A percentile compares a stretch with the other conserved stretches of the same genome.
Evolutionary conservation across 2,113 vertebrate species (phyloP).

Genomic region (Spheniscus mendiculus): DNA sequence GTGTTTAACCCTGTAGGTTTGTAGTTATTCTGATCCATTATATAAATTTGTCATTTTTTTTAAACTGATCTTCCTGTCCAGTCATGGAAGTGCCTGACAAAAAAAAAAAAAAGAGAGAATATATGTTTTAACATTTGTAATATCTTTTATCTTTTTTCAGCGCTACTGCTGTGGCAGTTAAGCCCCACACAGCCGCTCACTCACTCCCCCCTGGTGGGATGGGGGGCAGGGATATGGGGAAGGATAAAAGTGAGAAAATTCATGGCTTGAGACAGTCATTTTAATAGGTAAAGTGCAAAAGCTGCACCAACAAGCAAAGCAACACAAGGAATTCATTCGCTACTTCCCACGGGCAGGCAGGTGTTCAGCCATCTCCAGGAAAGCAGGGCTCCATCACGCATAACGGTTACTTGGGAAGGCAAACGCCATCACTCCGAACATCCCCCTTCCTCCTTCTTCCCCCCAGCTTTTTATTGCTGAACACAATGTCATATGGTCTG

Average conservation of each 20-base stretch:
- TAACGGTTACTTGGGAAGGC: background rate
- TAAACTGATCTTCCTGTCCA: background rate
- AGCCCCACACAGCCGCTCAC: rapidly evolving
- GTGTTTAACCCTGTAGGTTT: background rate
- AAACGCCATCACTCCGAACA: rapidly evolving
- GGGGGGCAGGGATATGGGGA: too few relatives aligned
- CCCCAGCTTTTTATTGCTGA: background rate
- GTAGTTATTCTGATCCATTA: background rate
- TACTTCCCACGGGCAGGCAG: too few relatives aligned
- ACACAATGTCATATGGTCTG: rapidly evolving
- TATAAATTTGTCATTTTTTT: background rate
- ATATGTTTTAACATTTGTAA: background rate
- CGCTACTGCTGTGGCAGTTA: background rate
- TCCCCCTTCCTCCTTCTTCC: background rate
- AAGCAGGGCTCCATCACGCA: rapidly evolving
- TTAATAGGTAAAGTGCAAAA: background rate
- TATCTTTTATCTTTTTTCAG: background rate
- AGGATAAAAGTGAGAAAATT: background rate
- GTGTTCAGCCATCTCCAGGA: background rate
- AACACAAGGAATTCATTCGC: background rate
- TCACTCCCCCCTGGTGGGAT: background rate
- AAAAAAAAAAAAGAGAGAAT: background rate
- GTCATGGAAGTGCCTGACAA: background rate
- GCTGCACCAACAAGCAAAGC: background rate
- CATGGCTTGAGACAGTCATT: background rate